phyloP scores from a whole-genome alignment of 2,113 vertebrate genomes.

The Oncorhynchus keta region DNA sequence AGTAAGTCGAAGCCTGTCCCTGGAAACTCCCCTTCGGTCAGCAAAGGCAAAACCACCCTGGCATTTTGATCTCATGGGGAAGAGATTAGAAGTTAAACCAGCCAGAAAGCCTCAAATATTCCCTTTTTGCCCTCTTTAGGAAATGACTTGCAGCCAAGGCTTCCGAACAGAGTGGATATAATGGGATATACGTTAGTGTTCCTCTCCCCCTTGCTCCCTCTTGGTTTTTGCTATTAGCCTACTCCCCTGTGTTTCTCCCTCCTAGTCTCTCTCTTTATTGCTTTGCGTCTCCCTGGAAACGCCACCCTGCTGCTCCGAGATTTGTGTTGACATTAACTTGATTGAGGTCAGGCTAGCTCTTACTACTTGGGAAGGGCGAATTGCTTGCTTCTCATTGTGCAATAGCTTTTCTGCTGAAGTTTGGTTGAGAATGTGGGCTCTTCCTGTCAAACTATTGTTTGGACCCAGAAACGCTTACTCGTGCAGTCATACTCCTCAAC shows the following conservation, averaged over 20 bases:
- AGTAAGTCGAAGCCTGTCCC: no score
- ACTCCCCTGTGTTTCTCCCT: not conserved
- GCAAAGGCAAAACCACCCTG: not conserved
- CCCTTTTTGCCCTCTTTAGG: not conserved
- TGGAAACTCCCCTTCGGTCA: not conserved
- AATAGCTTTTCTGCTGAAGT: no score
- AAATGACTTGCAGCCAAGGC: not conserved
- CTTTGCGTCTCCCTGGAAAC: slow-evolving; percentile 1
- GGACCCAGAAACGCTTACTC: no score
- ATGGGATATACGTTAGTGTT: not conserved
- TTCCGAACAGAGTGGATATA: not conserved
- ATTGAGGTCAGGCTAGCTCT: no score
- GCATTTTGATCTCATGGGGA: not conserved
- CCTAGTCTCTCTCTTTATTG: not conserved
- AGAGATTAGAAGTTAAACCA: not conserved
- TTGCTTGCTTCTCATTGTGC: no score
- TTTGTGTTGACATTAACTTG: no score
- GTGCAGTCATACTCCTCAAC: no score
- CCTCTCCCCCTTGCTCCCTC: not conserved
- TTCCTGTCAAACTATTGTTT: no score
- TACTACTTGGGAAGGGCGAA: no score
- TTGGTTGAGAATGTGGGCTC: no score
- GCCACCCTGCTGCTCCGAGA: no score
- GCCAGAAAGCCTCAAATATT: not conserved
- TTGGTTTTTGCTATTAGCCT: not conserved